Base-by-base conservation (phyloP, 2,797 vertebrate genomes). In the Oryzias dopingdopingensis region DNA sequence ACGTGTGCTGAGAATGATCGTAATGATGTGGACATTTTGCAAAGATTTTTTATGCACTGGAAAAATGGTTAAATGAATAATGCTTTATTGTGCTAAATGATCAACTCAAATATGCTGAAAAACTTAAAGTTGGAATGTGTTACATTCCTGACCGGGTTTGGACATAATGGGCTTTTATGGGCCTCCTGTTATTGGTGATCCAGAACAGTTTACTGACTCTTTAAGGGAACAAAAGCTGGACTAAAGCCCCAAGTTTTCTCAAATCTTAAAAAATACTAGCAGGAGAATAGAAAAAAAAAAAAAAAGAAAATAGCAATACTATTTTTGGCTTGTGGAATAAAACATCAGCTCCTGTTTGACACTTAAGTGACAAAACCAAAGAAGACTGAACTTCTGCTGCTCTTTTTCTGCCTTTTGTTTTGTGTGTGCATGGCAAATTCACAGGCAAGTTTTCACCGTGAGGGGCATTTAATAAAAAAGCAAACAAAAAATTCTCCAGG, bases 331-430 rank as follows among this genome's bases (percentile, higher is more conserved):
- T 61, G 52, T 57, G 65, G 64, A 85, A 70, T 55, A 66, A 76
- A 76, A 83, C 72, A 76, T 69, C 59, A 44, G 44, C 13, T 20
- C 13, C 6, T n/a, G 17, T 64, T 68, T 61, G 76, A 90, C 75
- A 74, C 74, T 74, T 55, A 56, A 40, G 52, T 72, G 74, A 86
- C 84, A 85, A 85, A 79, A 79, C 78, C 47, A 54, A 47, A 60
- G 60, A 49, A 70, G 74, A 85, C 79, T 86, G 88, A 83, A 79
- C 75, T 81, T 85, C 86, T 77, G 72, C 70, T 57, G 75, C 86
- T 89, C 81, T 84, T 81, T 80, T 59, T 41, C 53, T 2, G 4
- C 50, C 65, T 70, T 88, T 86, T 86, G 73, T 86, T 81, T 69
- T 51, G 29, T 67, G 64, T 79, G 77, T 81, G 3, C 77, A 75